Percentiles rank a stretch among this genome's conserved stretches.
phyloP scores from a whole-genome alignment of 2,888 invertebrate species.

The Pecten maximus region DNA sequence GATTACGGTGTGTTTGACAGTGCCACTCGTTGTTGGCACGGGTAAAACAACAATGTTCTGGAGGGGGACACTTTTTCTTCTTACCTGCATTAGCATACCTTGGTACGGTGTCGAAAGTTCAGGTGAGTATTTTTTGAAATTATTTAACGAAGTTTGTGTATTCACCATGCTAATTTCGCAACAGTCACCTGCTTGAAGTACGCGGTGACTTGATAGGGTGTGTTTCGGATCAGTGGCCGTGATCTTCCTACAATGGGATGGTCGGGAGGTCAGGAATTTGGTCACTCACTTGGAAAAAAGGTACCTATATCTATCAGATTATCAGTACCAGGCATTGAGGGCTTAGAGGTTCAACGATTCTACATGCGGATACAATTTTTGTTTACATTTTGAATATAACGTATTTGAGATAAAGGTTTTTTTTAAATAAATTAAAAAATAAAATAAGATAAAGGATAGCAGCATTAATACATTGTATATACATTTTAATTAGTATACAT shows the following conservation, averaged over 20 bases:
- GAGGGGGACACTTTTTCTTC: constrained; percentile 6
- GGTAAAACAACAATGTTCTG: constrained; percentile 20
- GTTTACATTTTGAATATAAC: not conserved
- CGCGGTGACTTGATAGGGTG: constrained; percentile 20
- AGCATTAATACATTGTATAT: too few species aligned
- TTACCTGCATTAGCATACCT: not conserved
- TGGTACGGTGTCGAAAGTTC: constrained; percentile 25
- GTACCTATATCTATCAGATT: constrained; percentile 6
- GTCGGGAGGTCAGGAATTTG: not conserved
- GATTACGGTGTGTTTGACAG: not conserved
- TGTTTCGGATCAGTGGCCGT: not conserved
- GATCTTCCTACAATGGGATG: constrained; percentile 7
- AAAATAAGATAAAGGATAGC: too few species aligned
- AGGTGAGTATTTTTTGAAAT: not conserved
- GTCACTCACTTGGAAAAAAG: constrained; percentile 20
- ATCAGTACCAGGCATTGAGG: not conserved
- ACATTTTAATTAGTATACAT: too few species aligned
- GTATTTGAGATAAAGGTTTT: too few species aligned
- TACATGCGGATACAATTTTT: not conserved
- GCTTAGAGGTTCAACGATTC: not conserved
- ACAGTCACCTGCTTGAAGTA: not conserved
- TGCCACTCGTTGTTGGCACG: not conserved
- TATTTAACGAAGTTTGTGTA: not conserved
- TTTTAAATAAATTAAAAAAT: too few species aligned
- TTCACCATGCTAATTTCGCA: not conserved